Evolutionary conservation across 2,888 invertebrate genomes (phyloP).

Genomic region (Machimus rusticus): DNA sequence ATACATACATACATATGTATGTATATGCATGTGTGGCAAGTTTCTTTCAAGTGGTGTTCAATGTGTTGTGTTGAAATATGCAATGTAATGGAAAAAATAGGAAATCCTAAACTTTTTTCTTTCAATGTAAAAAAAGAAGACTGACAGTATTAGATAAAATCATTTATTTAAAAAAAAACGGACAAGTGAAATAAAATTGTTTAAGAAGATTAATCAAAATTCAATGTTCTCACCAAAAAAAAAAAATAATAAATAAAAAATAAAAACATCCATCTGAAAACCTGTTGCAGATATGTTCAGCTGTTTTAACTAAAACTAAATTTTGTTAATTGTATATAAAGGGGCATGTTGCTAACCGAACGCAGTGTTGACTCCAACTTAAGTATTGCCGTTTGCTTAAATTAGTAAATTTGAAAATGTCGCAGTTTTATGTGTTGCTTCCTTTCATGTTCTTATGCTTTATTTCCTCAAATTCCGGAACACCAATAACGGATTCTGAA

Average conservation of each 20-base stretch:
- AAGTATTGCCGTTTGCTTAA: no score
- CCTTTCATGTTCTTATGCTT: background rate
- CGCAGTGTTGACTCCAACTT: background rate
- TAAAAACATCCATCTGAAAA: background rate
- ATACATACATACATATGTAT: no score
- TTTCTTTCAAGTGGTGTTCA: no score
- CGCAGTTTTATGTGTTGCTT: background rate
- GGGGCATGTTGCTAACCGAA: background rate
- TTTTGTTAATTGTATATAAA: background rate
- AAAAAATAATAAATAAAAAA: background rate
- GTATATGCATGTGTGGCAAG: no score
- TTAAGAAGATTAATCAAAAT: background rate
- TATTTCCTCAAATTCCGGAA: background rate
- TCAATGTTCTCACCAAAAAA: no score
- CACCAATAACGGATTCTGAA: background rate
- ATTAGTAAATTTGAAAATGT: background rate
- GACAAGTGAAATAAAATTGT: no score
- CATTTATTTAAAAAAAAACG: no score
- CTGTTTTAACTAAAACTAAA: background rate
- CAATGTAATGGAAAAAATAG: no score
- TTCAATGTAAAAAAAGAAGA: no score
- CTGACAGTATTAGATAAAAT: no score
- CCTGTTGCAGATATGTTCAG: background rate
- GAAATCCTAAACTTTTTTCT: no score
- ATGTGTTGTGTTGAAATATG: no score